A percentile compares a stretch with the other conserved stretches of the same genome.
These are phyloP conservation scores for Pyrgilauda ruficollis DNA, from an alignment of 2,113 vertebrate genomes.

Conservation along the genomic window DNA sequence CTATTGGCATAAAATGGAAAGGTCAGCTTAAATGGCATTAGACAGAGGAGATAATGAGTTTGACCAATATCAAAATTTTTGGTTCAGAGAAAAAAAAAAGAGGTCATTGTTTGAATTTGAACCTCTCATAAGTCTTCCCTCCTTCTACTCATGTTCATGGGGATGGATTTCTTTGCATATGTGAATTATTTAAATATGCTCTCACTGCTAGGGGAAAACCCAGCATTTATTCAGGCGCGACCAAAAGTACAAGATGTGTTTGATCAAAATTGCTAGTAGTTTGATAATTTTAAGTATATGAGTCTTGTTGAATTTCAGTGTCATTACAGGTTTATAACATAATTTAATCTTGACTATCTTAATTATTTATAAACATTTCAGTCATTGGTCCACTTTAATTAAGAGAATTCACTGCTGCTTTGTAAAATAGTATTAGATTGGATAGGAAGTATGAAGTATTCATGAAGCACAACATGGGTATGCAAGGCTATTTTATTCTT, in stretches of 20 bases:
- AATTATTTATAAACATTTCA: background rate
- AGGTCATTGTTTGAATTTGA: background rate
- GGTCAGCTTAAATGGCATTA: slow-evolving; percentile 20
- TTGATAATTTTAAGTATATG: background rate
- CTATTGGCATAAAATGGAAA: slow-evolving; percentile 39
- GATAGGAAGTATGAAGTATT: background rate
- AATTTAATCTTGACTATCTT: background rate
- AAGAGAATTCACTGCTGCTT: background rate
- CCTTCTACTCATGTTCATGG: background rate
- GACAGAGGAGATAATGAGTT: background rate
- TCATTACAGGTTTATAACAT: background rate
- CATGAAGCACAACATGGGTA: background rate
- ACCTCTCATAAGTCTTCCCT: background rate
- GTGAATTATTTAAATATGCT: background rate
- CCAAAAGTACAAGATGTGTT: background rate
- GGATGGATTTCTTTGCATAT: background rate
- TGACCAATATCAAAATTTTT: slow-evolving; percentile 3
- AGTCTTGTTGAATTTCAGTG: background rate
- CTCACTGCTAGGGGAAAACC: background rate
- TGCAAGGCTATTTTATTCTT: background rate
- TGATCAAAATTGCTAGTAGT: background rate
- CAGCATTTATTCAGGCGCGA: background rate
- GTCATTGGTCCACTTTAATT: background rate
- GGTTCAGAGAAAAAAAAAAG: background rate
- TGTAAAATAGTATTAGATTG: background rate